Conservation (phyloP, 1,140 invertebrate genomes). For the Drosophila pectinifera region DNA sequence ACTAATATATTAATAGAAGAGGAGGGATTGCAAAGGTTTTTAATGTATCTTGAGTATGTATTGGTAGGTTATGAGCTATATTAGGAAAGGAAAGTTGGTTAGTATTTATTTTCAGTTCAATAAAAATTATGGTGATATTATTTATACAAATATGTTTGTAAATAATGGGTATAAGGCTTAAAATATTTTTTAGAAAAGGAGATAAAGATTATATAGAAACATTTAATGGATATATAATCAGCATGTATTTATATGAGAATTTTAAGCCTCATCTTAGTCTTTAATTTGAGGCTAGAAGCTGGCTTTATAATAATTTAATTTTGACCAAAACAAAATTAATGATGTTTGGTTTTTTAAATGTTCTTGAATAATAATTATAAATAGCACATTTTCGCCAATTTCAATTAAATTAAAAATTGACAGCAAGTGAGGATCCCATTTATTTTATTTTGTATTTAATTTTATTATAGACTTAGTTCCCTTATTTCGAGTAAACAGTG, state of each 20-base stretch:
- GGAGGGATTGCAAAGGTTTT: too few species aligned
- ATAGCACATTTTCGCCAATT: neutral
- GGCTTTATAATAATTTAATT: neutral
- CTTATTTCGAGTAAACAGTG: too few species aligned
- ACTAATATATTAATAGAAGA: neutral
- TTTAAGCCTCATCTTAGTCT: neutral
- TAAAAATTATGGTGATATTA: too few species aligned
- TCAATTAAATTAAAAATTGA: too few species aligned
- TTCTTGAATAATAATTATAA: conserved; percentile 4
- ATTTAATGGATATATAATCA: neutral
- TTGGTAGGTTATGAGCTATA: neutral
- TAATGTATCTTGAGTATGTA: neutral
- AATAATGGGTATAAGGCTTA: too few species aligned
- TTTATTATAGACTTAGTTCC: neutral
- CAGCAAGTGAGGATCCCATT: neutral
- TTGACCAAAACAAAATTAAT: neutral
- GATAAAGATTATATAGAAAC: too few species aligned
- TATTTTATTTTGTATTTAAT: too few species aligned
- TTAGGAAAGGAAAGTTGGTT: too few species aligned
- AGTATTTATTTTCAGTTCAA: too few species aligned
- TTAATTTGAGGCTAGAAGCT: neutral
- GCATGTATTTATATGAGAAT: neutral
- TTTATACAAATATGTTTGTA: too few species aligned
- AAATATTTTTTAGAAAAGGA: too few species aligned
- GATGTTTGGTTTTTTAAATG: neutral